A percentile compares a stretch with the other conserved stretches of the same genome.
These are phyloP conservation scores for Mormyrops boulengeri DNA, from an alignment of 2,797 vertebrate species.

Conservation along the genomic window DNA sequence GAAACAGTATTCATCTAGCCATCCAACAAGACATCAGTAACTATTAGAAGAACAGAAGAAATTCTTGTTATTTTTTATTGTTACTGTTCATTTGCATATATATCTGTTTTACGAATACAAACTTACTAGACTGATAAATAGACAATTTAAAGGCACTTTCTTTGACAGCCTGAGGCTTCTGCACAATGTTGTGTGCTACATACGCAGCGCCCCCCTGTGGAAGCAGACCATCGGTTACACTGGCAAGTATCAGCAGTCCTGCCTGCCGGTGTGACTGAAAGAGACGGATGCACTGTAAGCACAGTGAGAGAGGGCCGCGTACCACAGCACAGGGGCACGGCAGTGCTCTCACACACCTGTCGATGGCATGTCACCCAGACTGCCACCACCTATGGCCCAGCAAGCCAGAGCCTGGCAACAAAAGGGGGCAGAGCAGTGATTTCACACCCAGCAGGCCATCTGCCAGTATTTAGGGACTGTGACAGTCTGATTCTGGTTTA, in stretches of 20 bases:
- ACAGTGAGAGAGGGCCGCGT: slow-evolving; percentile 15
- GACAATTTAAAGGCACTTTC: neutral
- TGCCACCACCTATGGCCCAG: neutral
- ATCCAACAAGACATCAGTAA: neutral
- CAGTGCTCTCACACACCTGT: neutral
- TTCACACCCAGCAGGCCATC: neutral
- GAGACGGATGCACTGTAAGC: slow-evolving; percentile 46
- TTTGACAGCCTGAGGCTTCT: neutral
- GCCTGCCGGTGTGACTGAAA: slow-evolving; percentile 16
- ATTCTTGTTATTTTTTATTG: neutral
- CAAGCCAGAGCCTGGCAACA: neutral
- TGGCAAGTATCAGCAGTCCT: slow-evolving; percentile 37
- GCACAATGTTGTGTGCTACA: neutral
- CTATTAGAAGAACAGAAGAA: neutral
- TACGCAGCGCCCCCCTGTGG: slow-evolving; percentile 5
- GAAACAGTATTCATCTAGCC: neutral
- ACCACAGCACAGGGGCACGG: neutral
- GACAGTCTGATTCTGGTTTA: neutral
- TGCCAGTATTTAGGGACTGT: neutral
- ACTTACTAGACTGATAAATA: neutral
- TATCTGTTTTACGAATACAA: neutral
- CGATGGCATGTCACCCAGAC: neutral
- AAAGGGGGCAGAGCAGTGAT: neutral
- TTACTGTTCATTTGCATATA: neutral
- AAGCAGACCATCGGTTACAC: slow-evolving; percentile 27